Evolutionary conservation across 2,797 vertebrate genomes (phyloP).

Genomic region (Phoxinus dragarum): DNA sequence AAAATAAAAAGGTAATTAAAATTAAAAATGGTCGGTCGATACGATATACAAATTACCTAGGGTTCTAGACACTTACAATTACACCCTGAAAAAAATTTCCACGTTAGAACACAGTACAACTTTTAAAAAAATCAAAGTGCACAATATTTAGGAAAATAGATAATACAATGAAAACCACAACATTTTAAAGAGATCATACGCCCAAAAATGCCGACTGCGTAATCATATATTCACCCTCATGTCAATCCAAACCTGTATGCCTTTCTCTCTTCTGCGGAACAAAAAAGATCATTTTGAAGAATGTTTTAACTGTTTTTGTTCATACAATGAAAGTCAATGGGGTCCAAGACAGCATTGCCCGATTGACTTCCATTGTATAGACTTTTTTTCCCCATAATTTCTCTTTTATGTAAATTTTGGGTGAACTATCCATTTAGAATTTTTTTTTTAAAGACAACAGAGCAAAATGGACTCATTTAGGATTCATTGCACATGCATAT

Average conservation of each 20-base stretch:
- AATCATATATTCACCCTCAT: not conserved
- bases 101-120: not conserved
- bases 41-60: conserved; percentile 10
- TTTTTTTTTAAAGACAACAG: not conserved
- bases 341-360: not conserved
- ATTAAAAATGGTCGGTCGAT: not conserved
- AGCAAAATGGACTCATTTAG: not conserved
- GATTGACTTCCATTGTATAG: not conserved
- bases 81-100: not conserved
- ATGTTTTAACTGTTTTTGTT: not conserved
- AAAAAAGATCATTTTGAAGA: not conserved
- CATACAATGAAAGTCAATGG: not conserved
- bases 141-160: not conserved
- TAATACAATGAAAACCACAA: not conserved
- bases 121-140: not conserved
- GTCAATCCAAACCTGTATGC: not conserved
- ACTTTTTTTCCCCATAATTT: not conserved
- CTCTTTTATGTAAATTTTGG: not conserved
- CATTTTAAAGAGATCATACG: not conserved
- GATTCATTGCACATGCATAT: conserved; percentile 4
- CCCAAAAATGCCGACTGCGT: not conserved
- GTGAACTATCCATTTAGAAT: not conserved
- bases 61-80: conserved; percentile 1
- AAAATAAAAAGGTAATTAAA: conserved; percentile 15
- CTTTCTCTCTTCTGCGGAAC: not conserved